Conservation (phyloP, 2,113 vertebrate species). For the Archilochus colubris region DNA sequence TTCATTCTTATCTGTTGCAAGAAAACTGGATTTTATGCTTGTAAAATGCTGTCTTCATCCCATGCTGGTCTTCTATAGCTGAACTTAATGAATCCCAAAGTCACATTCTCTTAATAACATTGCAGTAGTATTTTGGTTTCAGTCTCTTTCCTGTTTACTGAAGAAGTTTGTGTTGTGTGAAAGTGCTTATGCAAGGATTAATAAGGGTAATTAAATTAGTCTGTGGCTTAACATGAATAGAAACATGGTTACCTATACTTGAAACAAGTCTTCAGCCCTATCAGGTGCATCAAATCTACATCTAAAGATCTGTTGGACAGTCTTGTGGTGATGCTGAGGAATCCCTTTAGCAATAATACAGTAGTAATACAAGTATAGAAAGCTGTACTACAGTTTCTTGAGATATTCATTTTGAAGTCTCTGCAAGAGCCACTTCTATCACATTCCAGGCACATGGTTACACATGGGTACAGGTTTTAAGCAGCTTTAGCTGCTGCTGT, state of each 20-base stretch:
- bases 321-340: background rate
- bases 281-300: background rate
- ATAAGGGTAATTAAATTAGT: background rate
- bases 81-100: background rate
- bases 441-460: background rate
- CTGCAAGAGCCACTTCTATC: background rate
- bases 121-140: background rate
- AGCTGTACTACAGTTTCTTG: background rate
- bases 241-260: background rate
- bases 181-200: background rate
- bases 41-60: background rate
- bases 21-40: background rate
- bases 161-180: background rate
- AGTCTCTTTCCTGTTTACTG: background rate
- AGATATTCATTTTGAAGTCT: background rate
- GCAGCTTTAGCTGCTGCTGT: background rate
- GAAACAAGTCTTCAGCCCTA: background rate
- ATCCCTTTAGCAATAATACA: background rate
- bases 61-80: background rate
- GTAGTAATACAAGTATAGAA: background rate
- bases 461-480: background rate
- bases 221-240: background rate
- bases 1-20: background rate
- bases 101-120: background rate
- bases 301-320: background rate